Base-by-base conservation (phyloP, 92 coral and sea anemone genomes). In the Paragorgia papillata region DNA sequence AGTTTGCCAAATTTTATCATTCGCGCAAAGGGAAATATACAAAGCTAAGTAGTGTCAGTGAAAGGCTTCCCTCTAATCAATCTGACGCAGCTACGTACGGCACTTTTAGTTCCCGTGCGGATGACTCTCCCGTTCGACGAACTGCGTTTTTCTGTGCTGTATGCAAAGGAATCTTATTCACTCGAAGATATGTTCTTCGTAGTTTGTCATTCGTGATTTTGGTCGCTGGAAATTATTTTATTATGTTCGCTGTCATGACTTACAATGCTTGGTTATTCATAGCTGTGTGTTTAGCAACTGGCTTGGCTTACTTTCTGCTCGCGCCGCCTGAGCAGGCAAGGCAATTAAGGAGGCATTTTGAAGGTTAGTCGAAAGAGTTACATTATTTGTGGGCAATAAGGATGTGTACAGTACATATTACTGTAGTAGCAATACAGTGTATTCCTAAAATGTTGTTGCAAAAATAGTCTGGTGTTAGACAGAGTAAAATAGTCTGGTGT, bases 241-340 rank as follows among this genome's bases (percentile, higher is more conserved):
- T 66, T 27, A 66, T 66, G 73, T 24, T 66, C 30, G 51, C 73
- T 1, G 73, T 66, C 32, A 66, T 66, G 73, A 66, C 73, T 6
- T 66, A 35, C 50, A 66, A 66, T 7, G 73, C 34, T 22, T 66
- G 73, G 73, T 25, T 66, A 54, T 66, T 66, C 30, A 66, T 66
- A 12, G 29, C 73, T 1, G 73, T 66, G 32, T 66, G 73, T 66
- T 39, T 66, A 53, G 73, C 73, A 40, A 39, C 54, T 66, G 73
- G 73, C 0, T 40, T 66, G 3, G 56, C 53, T 18, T 66, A 66
- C 55, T 66, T 35, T 66, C 31, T 66, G 48, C 46, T 63, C 2
- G 14, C 12, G 7, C 13, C 69, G n/a, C n/a, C n/a, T n/a, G n/a
- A n/a, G n/a, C n/a, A n/a, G n/a, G n/a, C n/a, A n/a, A n/a, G n/a